Evolutionary conservation across 2,888 invertebrate genomes (phyloP).

Genomic region (Halocaridina rubra): DNA sequence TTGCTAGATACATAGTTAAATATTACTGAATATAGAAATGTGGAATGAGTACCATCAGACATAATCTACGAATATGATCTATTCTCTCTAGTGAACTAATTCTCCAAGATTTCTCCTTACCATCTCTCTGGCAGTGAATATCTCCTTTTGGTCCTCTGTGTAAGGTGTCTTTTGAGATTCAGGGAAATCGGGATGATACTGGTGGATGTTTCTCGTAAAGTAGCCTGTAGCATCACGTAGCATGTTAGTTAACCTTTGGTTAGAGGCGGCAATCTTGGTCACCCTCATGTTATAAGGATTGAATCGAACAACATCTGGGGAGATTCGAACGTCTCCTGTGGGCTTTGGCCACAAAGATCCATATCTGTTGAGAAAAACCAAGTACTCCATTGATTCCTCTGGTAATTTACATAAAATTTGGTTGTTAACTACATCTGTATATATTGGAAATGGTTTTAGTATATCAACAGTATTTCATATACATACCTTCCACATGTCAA

Average conservation of each 20-base stretch:
- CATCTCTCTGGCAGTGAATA: not conserved
- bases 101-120: no score
- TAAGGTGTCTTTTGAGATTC: slow-evolving; percentile 12
- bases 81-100: no score
- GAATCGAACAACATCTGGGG: slow-evolving; percentile 22
- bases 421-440: no score
- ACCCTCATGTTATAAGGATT: slow-evolving; percentile 13
- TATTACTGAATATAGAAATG: no score
- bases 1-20: no score
- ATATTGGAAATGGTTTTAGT: no score
- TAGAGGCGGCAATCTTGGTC: slow-evolving; percentile 32
- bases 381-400: no score
- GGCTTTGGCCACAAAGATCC: slow-evolving; percentile 81
- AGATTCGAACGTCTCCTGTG: slow-evolving; percentile 66
- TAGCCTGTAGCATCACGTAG: not conserved
- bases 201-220: slow-evolving; percentile 21
- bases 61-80: no score
- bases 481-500: not conserved
- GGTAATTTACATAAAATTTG: no score
- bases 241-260: slow-evolving; percentile 10
- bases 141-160: not conserved
- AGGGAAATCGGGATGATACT: slow-evolving; percentile 29
- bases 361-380: no score
- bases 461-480: no score
- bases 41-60: no score